phyloP scores from a whole-genome alignment of 1,140 invertebrate species.

The Leptinotarsa defecta region DNA sequence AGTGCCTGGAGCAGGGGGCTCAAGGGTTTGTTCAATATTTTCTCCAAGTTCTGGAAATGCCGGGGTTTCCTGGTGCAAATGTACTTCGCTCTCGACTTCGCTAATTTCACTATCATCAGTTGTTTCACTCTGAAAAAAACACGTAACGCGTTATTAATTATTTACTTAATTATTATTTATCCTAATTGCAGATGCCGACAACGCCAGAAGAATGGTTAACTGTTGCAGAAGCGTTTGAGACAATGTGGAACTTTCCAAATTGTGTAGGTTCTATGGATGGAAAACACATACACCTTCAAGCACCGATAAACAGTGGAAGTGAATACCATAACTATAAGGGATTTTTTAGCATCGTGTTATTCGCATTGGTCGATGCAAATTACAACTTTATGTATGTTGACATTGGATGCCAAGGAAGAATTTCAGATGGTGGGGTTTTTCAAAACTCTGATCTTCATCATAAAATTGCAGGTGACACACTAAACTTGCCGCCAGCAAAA shows the following conservation, averaged over 20 bases:
- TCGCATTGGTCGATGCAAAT: conserved; percentile 34
- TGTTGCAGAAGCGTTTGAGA: conserved; percentile 14
- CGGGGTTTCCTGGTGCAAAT: neutral
- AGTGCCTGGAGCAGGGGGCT: neutral
- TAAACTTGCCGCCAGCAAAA: conserved; percentile 7
- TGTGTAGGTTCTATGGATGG: conserved; percentile 29
- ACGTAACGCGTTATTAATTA: neutral
- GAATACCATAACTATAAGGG: conserved; percentile 30
- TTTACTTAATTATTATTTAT: conserved; percentile 3
- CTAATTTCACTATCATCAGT: neutral
- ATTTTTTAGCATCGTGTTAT: conserved; percentile 30
- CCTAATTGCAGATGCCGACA: conserved; percentile 4
- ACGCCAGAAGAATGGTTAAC: conserved; percentile 22
- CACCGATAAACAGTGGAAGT: conserved; percentile 29
- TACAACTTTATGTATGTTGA: conserved; percentile 31
- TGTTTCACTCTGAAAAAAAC: neutral
- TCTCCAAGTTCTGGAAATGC: neutral
- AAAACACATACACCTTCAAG: conserved; percentile 23
- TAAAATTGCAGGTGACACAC: neutral
- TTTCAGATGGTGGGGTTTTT: conserved; percentile 26
- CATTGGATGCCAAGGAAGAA: conserved; percentile 28
- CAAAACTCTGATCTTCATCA: neutral
- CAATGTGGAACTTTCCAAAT: conserved; percentile 16
- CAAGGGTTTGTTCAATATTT: neutral
- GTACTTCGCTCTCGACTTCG: neutral